Evolutionary conservation across 1,140 invertebrate species (phyloP).

Genomic region (Prorops nasuta): DNA sequence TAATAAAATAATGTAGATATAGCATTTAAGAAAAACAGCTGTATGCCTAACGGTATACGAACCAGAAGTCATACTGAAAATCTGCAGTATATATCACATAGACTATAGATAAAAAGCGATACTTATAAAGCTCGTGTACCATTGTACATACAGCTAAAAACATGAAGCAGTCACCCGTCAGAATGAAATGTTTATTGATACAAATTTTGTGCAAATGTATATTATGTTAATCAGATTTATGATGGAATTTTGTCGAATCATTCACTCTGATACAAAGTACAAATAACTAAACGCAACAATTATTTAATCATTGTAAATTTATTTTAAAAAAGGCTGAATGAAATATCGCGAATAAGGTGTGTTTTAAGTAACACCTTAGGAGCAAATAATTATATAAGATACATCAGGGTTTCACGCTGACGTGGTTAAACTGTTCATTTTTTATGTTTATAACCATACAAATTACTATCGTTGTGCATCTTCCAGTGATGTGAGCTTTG

Average conservation of each 20-base stretch:
- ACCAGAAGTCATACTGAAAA: too few relatives aligned
- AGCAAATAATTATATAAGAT: conserved; percentile 31
- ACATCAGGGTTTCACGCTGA: too few relatives aligned
- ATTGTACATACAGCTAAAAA: too few relatives aligned
- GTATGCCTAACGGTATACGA: too few relatives aligned
- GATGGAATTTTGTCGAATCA: conserved; percentile 24
- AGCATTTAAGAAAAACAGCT: conserved; percentile 28
- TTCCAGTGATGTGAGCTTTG: background rate
- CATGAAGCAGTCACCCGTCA: too few relatives aligned
- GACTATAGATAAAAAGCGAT: too few relatives aligned
- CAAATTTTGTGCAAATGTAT: background rate
- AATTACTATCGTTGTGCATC: background rate
- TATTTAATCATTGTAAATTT: conserved; percentile 15
- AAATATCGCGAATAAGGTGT: conserved; percentile 21
- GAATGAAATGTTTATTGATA: too few relatives aligned
- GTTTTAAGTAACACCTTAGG: conserved; percentile 27
- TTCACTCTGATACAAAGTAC: conserved; percentile 26
- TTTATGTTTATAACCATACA: too few relatives aligned
- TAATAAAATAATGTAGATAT: conserved; percentile 41
- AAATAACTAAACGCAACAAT: conserved; percentile 26
- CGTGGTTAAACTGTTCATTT: too few relatives aligned
- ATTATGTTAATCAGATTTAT: too few relatives aligned
- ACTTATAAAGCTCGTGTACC: too few relatives aligned
- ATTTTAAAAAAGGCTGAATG: conserved; percentile 23
- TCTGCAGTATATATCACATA: too few relatives aligned